A percentile compares a stretch with the other conserved stretches of the same genome.
These are phyloP conservation scores for Malacoraja senta DNA, from an alignment of 2,797 vertebrate species.

Conservation along the genomic window DNA sequence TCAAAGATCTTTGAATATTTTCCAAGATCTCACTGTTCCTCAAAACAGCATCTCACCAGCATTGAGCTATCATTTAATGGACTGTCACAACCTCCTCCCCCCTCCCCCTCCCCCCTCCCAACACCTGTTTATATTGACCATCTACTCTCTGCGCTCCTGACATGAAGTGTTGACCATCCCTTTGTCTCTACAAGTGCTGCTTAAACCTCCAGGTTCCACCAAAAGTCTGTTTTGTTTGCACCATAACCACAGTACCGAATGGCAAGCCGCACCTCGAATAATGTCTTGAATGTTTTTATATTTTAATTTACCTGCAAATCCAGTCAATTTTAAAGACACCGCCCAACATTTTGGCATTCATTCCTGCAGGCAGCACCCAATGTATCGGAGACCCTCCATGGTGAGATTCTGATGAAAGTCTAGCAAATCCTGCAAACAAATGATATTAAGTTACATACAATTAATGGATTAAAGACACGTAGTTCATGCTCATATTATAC, in stretches of 20 bases:
- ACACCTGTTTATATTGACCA: no score
- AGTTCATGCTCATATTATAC: not conserved
- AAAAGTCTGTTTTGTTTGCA: no score
- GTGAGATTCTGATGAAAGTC: constrained; percentile 86
- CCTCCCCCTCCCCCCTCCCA: no score
- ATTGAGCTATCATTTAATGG: no score
- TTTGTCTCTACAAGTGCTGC: no score
- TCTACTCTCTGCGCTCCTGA: no score
- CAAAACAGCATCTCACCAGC: no score
- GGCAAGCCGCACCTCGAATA: not conserved
- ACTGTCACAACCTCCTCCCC: no score
- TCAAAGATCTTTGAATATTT: no score
- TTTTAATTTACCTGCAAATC: constrained; percentile 81
- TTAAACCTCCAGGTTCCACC: no score
- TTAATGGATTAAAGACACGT: not conserved
- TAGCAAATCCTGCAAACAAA: constrained; percentile 73
- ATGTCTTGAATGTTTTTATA: not conserved
- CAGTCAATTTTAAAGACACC: constrained; percentile 98
- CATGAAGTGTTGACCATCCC: no score
- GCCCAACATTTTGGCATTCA: constrained; percentile 98
- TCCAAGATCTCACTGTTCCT: no score
- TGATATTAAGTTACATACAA: not conserved
- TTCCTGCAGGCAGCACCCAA: constrained; percentile 95
- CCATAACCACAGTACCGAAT: not conserved
- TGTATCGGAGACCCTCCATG: constrained; percentile 96